Evolutionary conservation across 2,797 vertebrate genomes (phyloP), one percentile per base, ranked within the genome.

Genomic region (Meriones psammophilus): DNA sequence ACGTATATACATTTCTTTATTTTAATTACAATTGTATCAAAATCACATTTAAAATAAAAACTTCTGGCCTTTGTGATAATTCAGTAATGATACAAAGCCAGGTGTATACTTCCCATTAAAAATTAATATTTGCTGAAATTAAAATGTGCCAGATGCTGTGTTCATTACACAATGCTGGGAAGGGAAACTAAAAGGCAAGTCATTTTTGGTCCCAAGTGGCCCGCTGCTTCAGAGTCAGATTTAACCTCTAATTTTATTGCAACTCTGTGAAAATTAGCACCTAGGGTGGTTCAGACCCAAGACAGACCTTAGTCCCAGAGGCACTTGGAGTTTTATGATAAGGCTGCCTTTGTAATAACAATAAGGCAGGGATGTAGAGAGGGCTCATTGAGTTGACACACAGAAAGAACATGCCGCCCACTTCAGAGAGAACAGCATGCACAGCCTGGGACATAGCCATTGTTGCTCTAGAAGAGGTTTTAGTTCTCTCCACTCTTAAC

Each of bases 41-140:
- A 89, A 88, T 58, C 66, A 81, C n/a, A 77, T 33, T 46, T 46
- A 46, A 76, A 42, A 42, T 42, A 42, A 42, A 66, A 77, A 36
- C 15, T 76, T 93, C 91, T 78, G 80, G 78, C 64, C 42, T 81
- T 84, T 46, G 33, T 69, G 68, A 60, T 64, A 78, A 97, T 74
- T 94, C 36, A 77, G 74, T 42, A 92, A 92, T 42, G 69, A 36
- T 73, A 66, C 71, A 89, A 85, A 94, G 84, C 60, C 54, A 96
- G 92, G 81, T 94, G 50, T 74, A 94, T 13, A 39, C 88, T 91
- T 83, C 74, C 69, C 80, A 94, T 96, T 36, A 79, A 97, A 96
- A 94, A 97, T 91, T 91, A 79, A 77, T 97, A 96, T 84, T 77
- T 89, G 84, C 92, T 92, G 79, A 94, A 96, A 97, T 86, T 73